Conservation (phyloP, 2,113 vertebrate genomes). For the Passer montanus region DNA sequence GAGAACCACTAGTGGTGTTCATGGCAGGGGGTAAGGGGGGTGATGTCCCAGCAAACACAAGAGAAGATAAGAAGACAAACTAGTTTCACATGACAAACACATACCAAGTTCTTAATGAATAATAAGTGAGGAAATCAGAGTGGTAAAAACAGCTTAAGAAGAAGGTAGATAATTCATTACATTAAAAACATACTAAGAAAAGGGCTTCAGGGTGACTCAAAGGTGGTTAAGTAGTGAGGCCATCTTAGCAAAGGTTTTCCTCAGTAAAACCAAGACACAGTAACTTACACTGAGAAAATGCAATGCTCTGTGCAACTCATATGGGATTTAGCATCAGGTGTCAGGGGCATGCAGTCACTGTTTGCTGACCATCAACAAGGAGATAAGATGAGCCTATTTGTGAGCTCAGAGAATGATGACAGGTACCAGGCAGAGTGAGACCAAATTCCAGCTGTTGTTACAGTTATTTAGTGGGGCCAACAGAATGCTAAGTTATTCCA, state of each 20-base stretch:
- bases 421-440: background rate
- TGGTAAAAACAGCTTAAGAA: background rate
- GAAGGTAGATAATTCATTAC: background rate
- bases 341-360: background rate
- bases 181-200: background rate
- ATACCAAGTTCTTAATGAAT: background rate
- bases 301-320: background rate
- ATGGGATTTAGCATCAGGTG: background rate
- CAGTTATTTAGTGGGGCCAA: background rate
- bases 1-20: background rate
- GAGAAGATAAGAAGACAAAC: background rate
- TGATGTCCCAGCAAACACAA: background rate
- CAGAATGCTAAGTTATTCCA: background rate
- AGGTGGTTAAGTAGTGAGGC: background rate
- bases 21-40: rapidly evolving
- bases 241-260: background rate
- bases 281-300: background rate
- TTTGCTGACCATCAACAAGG: background rate
- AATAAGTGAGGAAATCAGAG: background rate
- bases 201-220: background rate
- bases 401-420: background rate
- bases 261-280: background rate
- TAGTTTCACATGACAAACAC: background rate
- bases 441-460: background rate
- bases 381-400: background rate